phyloP scores from a whole-genome alignment of 2,797 vertebrate species.

The Megalops cyprinoides region DNA sequence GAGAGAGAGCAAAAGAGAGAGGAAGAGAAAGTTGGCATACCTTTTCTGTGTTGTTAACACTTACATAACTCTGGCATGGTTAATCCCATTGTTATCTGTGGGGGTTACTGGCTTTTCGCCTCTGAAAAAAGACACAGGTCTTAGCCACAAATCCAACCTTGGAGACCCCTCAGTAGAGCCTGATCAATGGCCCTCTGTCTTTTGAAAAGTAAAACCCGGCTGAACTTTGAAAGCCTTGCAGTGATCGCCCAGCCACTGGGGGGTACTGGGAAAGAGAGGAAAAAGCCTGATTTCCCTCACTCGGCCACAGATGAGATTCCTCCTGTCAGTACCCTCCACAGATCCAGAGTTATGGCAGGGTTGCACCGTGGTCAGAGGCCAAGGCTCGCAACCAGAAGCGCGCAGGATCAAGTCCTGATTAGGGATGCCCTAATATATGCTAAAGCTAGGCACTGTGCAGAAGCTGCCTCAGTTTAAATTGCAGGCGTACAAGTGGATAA shows the following conservation, averaged over 20 bases:
- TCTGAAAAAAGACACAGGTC: slow-evolving; percentile 89
- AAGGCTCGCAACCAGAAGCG: not conserved
- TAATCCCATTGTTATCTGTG: slow-evolving; percentile 87
- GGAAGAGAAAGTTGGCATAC: slow-evolving; percentile 20
- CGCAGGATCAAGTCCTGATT: not conserved
- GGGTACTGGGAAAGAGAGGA: slow-evolving; percentile 79
- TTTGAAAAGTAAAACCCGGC: slow-evolving; percentile 92
- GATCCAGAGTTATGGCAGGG: not conserved
- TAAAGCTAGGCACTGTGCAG: not conserved
- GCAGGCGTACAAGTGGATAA: not conserved
- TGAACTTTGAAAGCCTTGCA: slow-evolving; percentile 92
- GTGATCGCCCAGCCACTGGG: slow-evolving; percentile 88
- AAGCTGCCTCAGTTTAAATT: not conserved
- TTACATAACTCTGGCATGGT: slow-evolving; percentile 83
- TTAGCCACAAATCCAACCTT: slow-evolving; percentile 88
- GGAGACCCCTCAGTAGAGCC: slow-evolving; percentile 82
- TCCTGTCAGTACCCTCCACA: not conserved
- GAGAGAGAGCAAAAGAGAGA: no score
- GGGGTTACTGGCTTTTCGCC: slow-evolving; percentile 77
- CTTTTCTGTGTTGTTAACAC: slow-evolving; percentile 72
- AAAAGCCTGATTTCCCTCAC: slow-evolving; percentile 77
- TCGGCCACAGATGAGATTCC: slow-evolving; percentile 68
- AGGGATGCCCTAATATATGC: not conserved
- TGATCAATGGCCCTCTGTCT: slow-evolving; percentile 87
- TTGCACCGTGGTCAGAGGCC: not conserved